Conservation (phyloP, 2,113 vertebrate species). For the Epinephelus fuscoguttatus region DNA sequence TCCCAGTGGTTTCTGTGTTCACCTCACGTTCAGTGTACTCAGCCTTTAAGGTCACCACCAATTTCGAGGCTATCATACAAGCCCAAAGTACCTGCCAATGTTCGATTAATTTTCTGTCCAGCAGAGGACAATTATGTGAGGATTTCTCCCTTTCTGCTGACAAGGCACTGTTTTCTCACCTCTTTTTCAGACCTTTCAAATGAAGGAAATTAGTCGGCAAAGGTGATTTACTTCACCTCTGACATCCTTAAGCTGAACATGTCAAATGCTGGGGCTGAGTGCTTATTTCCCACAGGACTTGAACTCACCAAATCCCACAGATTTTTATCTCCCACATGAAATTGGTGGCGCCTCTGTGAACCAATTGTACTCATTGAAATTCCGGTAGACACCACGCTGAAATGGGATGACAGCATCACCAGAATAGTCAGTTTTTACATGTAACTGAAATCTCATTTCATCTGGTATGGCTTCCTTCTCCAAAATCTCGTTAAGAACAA, state of each 20-base stretch:
- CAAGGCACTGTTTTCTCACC: neutral
- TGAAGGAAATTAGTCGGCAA: neutral
- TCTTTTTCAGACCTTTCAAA: constrained; percentile 13
- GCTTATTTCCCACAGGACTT: constrained; percentile 35
- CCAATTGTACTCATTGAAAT: constrained; percentile 1
- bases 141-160: constrained; percentile 4
- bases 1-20: neutral
- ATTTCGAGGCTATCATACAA: neutral
- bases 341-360: neutral
- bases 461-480: neutral
- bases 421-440: neutral
- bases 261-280: neutral
- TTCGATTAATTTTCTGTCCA: constrained; percentile 23
- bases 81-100: neutral
- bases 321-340: constrained; percentile 37
- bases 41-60: neutral
- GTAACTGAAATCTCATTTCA: neutral
- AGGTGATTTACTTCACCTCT: neutral
- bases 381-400: neutral
- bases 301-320: neutral
- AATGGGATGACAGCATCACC: constrained; percentile 1
- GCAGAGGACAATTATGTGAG: constrained; percentile 1
- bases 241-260: neutral
- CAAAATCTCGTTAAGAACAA: neutral
- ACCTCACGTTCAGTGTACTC: neutral